Conservation (phyloP, 2,113 vertebrate species). For the Dendrocopos noguchii region DNA sequence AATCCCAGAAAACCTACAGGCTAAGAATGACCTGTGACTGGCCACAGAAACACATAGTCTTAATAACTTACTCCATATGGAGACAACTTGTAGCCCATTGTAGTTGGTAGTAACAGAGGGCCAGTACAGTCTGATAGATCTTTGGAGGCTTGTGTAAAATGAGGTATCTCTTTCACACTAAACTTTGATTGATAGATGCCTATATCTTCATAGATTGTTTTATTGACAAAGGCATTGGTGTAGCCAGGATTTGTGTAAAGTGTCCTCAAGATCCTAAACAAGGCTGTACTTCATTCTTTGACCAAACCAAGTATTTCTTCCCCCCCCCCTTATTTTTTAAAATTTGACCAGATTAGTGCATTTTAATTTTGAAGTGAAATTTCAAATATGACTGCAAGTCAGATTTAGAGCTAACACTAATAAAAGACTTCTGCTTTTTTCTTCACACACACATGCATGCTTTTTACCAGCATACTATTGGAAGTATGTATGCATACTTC, state of each 20-base stretch:
- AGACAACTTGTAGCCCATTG: too few relatives aligned
- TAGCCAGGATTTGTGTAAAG: background rate
- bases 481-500: background rate
- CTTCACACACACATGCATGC: background rate
- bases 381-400: background rate
- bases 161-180: conserved; percentile 23
- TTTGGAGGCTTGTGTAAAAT: conserved; percentile 48
- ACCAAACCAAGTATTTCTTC: background rate
- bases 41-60: too few relatives aligned
- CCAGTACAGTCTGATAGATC: background rate
- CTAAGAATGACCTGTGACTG: too few relatives aligned
- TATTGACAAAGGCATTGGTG: background rate
- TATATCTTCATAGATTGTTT: background rate
- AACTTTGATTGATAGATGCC: background rate
- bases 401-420: background rate
- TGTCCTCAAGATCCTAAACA: background rate
- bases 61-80: too few relatives aligned
- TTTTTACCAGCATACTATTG: too few relatives aligned
- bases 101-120: background rate
- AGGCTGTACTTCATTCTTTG: background rate
- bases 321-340: background rate
- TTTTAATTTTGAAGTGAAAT: background rate
- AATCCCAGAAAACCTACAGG: too few relatives aligned
- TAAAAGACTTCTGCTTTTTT: background rate
- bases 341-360: background rate